Base-by-base conservation (phyloP, 1,140 invertebrate genomes). In the Akabosia matsudoensis region DNA sequence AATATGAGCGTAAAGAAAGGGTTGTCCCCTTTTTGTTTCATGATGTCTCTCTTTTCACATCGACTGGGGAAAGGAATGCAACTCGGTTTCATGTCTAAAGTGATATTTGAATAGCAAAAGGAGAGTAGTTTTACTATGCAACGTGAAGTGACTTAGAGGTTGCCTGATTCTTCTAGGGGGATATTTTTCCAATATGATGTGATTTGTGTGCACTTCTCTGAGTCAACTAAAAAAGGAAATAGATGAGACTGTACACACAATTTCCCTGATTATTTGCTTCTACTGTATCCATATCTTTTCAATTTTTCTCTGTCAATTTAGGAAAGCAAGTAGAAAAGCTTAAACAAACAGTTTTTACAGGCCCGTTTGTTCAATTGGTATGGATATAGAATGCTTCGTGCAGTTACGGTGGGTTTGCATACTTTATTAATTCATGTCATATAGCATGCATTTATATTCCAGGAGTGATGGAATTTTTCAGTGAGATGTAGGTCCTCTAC, bases 151-250 rank as follows among this genome's bases (percentile, higher is more conserved):
- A 45, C 37, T 45, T 45, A 45, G 7, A 10, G 37, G 7, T 45
- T 7, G 37, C 7, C 37, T 45, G 54, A 24, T 22, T 56, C 24
- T 56, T 56, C 18, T 45, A 10, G 37, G 37, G 37, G 37, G 54
- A 22, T 56, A 30, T 61, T 22, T n/a, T 4, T 67, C 26, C 4
- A 30, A 30, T 3, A 16, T 7, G 61, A 67, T 67, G 61, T 67
- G 61, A 67, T 67, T 67, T 67, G 61, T 67, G 28, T 67, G 61
- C 61, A 67, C 61, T 67, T 67, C 31, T 67, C 31, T 67, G 28
- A 30, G 61, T 67, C 24, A 67, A 22, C 28, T 3, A 67, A 67
- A n/a, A 30, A 67, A 67, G 61, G 61, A 67, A 67, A 67, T 67
- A 30, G 61, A 67, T 67, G 61, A 67, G 61, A 67, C n/a, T 24